Evolutionary conservation across 2,113 vertebrate species (phyloP), one percentile per base, ranked within the genome.

Genomic region (Thomomys bottae): DNA sequence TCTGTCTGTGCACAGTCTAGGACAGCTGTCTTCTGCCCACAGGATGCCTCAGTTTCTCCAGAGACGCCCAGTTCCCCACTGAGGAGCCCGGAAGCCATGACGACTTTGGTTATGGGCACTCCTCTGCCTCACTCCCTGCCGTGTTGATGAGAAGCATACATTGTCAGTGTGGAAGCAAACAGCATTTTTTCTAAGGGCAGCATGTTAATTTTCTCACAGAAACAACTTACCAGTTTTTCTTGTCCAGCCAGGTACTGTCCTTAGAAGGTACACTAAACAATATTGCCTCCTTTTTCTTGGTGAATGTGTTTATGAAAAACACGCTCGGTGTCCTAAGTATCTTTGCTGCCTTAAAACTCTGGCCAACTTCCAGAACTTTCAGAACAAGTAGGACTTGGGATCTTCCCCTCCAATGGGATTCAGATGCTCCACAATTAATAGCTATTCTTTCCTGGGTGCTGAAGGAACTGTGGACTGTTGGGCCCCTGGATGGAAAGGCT

Each of bases 121-220:
- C 96, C 98, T 98, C 97, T 97, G 95, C 96, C 93, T 94, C 86
- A 92, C 94, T 97, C 97, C 94, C 97, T 98, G 97, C 98, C 98
- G 98, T 98, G 98, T 98, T 99, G 97, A 98, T 98, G 92, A 95
- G 96, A 89, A 98, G 98, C 98, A 98, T 98, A 98, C 98, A 98
- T 98, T 97, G 98, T 98, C 97, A 95, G 98, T 97, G 98, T 97
- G 97, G 96, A 98, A 97, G 97, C 97, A 98, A 97, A 98, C 95
- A 95, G 95, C 97, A 96, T 98, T 98, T 98, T 98, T 98, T 98
- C 98, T 98, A 97, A 93, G 97, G 97, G 97, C 97, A 98, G 98
- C 97, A 97, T 96, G 49, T 97, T 97, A 97, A 98, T 98, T 99
- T 98, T 98, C 98, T 97, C 96, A 96, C 96, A 97, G 97, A 98